A percentile compares a stretch with the other conserved stretches of the same genome.
Evolutionary conservation across 2,888 invertebrate species (phyloP).

Genomic region (Sphinx pinastri): DNA sequence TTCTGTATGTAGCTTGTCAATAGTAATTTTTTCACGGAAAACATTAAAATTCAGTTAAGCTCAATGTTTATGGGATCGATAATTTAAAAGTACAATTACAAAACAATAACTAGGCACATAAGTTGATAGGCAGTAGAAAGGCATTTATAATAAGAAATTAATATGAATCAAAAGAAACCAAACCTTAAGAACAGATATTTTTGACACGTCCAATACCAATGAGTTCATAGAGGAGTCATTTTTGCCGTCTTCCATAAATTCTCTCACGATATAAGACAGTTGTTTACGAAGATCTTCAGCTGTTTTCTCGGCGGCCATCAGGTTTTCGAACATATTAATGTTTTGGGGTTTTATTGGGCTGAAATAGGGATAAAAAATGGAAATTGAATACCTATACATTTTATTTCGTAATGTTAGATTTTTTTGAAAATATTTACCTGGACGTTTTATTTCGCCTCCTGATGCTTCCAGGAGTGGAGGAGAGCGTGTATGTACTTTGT

Average conservation of each 20-base stretch:
- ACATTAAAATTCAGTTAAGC: constrained; percentile 1
- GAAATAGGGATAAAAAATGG: constrained; percentile 36
- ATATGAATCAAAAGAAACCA: background rate
- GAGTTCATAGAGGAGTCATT: constrained; percentile 69
- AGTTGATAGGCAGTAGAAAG: background rate
- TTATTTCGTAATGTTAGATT: no score
- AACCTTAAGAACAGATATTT: constrained; percentile 75
- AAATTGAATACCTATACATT: no score
- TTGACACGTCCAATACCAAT: constrained; percentile 72
- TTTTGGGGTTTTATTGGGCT: constrained; percentile 66
- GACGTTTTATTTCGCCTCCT: constrained; percentile 70
- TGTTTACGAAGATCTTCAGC: constrained; percentile 62
- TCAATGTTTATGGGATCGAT: constrained; percentile 7
- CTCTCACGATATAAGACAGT: constrained; percentile 56
- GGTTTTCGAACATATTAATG: constrained; percentile 53
- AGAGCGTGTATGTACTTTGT: constrained; percentile 71
- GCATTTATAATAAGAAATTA: background rate
- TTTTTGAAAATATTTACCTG: constrained; percentile 53
- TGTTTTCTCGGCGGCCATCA: constrained; percentile 62
- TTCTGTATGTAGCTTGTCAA: constrained; percentile 28
- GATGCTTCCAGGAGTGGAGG: constrained; percentile 59
- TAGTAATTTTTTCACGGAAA: constrained; percentile 7
- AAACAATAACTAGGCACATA: background rate
- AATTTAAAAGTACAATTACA: constrained; percentile 9
- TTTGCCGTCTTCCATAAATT: constrained; percentile 58